Evolutionary conservation across 2,888 invertebrate species (phyloP), one percentile per base, ranked within the genome.

Genomic region (Epsilonema sp.): DNA sequence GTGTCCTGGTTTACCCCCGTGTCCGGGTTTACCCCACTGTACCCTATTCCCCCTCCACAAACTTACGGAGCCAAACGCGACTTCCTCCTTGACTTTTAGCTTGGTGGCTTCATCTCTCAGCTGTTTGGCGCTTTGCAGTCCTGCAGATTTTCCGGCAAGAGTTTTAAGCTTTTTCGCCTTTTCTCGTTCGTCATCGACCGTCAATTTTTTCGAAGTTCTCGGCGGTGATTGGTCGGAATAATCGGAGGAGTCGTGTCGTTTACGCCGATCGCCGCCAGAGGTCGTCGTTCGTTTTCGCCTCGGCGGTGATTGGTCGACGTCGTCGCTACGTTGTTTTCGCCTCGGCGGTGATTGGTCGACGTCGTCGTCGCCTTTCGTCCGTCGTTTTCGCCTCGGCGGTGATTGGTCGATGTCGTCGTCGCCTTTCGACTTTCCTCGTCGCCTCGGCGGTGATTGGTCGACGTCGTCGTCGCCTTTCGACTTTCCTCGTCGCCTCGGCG

Each of bases 121-220:
- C 45, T 80, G 77, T 55, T 69, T 71, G 0, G 85, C 83, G 59
- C 79, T 76, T 64, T 85, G 85, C 23, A 90, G 67, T 0, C 90
- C 90, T 0, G 89, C 83, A 57, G 70, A 75, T 65, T 84, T 85
- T 0, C 86, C 87, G 60, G 82, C 81, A 8, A 86, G 67, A 0
- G 84, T 87, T 64, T 74, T 78, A 25, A 26, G 36, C 24, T 2
- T 26, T 21, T 11, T 44, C 37, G 3, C 39, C 23, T 26, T 37
- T 3, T 23, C 40, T 37, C 31, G 8, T 16, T 31, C 8, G 8
- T 31, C 8, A 11, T 16, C 16, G 31, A 8, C 8, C 8, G 31
- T 31, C 31, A 31, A 16, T 16, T 16, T 31, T 8, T 16, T 8
- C 31, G 31, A 31, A 16, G 8, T 8, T 31, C 31, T 31, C 8